Evolutionary conservation across 1,140 invertebrate genomes (phyloP), one percentile per base, ranked within the genome.

Genomic region (Cylas formicarius): DNA sequence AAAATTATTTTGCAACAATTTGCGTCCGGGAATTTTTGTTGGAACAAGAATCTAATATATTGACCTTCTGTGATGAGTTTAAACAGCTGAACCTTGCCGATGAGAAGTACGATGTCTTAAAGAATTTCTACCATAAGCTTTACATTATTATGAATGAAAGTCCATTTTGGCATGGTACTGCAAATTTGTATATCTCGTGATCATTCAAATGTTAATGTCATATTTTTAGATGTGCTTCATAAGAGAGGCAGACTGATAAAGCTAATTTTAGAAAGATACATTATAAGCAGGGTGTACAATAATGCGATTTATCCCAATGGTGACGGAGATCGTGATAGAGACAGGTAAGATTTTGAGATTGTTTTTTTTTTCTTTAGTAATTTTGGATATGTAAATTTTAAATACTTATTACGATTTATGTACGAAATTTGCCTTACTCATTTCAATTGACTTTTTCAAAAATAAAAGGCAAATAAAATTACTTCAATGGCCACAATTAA

Each of bases 221-320:
- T 27, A 32, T 42, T 52, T 50, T 28, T 33, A 52, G 39, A 11
- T 40, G 42, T 56, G 3, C 26, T 56, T 5, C 40, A 43, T 8
- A 52, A 53, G 27, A 46, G 44, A 28, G 53, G 50, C 18, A 35
- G 29, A 2, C 17, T 44, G 11, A 44, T 57, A 18, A 55, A 58
- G 40, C 39, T 51, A 8, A 53, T 50, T 0, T 81, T 89, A 32
- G 88, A 95, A 60, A 75, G 82, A 21, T 77, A 80, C 7, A 74
- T 89, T 1, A 92, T 97, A 74, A 85, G 84, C 17, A 76, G 85
- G 14, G 86, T 98, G 23, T 98, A 98, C 69, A 77, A 82, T 17
- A 80, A 90, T 63, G 91, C 94, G 21, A 76, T 99, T 58, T 97
- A 93, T 72, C 94, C 95, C 4, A 98, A 98, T 68, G 90, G 90